A percentile compares a stretch with the other conserved stretches of the same genome.
Evolutionary conservation across 1,140 invertebrate species (phyloP).

Genomic region (Trypoxylus dichotomus): DNA sequence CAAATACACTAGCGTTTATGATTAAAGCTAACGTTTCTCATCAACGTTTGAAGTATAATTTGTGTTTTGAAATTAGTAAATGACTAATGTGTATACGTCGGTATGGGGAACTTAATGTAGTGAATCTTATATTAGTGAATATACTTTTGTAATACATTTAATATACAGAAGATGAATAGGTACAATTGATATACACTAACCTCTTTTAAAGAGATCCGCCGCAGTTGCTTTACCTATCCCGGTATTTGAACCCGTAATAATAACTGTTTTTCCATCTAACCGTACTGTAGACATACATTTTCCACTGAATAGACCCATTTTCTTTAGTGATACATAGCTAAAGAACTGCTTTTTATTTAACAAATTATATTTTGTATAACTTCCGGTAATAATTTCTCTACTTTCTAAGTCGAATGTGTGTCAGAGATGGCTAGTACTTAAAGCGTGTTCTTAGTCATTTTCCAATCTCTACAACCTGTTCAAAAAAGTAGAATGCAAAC

Average conservation of each 20-base stretch:
- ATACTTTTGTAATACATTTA: too few relatives aligned
- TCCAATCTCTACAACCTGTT: not conserved
- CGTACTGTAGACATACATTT: constrained; percentile 61
- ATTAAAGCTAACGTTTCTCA: too few relatives aligned
- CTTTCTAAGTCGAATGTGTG: not conserved
- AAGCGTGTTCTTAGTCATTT: not conserved
- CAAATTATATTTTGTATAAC: too few relatives aligned
- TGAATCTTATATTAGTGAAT: too few relatives aligned
- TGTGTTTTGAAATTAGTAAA: too few relatives aligned
- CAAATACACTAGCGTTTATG: too few relatives aligned
- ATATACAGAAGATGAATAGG: not conserved
- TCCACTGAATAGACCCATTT: constrained; percentile 40
- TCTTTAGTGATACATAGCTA: not conserved
- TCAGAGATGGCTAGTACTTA: not conserved
- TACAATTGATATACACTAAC: constrained; percentile 46
- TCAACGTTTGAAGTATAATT: too few relatives aligned
- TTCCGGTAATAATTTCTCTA: not conserved
- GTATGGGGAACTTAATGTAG: not conserved
- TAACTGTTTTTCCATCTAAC: constrained; percentile 74
- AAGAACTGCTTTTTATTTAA: too few relatives aligned
- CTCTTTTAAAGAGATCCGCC: constrained; percentile 72
- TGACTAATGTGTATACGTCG: not conserved
- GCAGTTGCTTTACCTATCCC: constrained; percentile 91
- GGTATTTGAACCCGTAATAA: constrained; percentile 87
- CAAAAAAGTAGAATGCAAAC: too few relatives aligned